Base-by-base conservation (phyloP, 2,797 vertebrate species). In the Aratinga solstitialis region DNA sequence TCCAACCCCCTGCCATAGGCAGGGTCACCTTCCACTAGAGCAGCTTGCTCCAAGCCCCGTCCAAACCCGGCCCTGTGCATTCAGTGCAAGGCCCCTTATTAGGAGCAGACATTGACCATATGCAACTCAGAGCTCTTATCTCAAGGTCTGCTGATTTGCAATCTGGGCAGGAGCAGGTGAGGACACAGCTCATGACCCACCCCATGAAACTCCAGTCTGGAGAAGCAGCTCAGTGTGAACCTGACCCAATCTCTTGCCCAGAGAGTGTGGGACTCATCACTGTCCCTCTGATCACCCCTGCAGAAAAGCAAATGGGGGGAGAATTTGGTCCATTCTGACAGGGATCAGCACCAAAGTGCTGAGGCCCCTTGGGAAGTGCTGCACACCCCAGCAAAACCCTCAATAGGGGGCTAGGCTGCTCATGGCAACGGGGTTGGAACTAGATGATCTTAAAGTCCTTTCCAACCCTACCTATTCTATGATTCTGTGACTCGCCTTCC, bases 131-230 rank as follows among this genome's bases (percentile, higher is more conserved):
- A 62, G 51, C 72, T 51, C 54, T 43, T n/a, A 3, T n/a, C 20
- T 68, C 62, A 23, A 1, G 19, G 38, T 29, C 10, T 5, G 16
- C 9, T 23, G 53, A 5, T 48, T 54, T 22, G 29, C 73, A 48
- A 11, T 16, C 20, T 3, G 34, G 48, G 72, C 58, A 27, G 75
- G n/a, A 58, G 90, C n/a, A 11, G 62, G 27, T 3, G 26, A 66
- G 18, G 74, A 10, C 2, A 22, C 36, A 23, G 53, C 17, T 42
- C 13, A 0, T 36, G 24, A 7, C 21, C 47, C 5, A 1, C 23
- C 30, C n/a, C 34, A 0, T 3, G 42, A 13, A 27, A 8, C 26
- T 18, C 48, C 8, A 2, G 1, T 1, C 26, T 9, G 48, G 36
- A 20, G 63, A 20, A 19, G 65, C 40, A 63, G 63, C 63, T 63